Conservation (phyloP, 1,140 invertebrate species). For the Nasonia longicornis region DNA sequence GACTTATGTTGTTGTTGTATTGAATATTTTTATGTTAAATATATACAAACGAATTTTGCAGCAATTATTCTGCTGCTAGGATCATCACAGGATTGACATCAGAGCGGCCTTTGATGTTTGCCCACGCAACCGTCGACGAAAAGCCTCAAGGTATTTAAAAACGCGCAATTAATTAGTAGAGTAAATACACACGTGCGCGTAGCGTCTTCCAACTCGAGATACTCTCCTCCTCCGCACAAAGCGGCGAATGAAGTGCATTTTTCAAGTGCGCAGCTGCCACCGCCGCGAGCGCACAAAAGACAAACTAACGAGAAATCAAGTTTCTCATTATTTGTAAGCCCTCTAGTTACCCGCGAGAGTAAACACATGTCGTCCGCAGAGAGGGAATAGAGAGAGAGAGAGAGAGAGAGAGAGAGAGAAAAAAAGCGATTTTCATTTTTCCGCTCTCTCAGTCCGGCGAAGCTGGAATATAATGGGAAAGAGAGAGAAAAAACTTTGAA, state of each 20-base stretch:
- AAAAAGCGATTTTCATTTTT: neutral
- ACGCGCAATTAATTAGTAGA: slow-evolving; percentile 10
- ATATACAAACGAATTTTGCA: too few species aligned
- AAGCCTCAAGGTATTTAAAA: neutral
- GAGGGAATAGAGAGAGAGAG: neutral
- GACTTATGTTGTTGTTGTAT: too few species aligned
- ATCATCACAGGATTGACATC: too few species aligned
- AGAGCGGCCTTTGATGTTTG: too few species aligned
- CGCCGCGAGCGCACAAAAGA: neutral
- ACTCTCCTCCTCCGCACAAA: neutral
- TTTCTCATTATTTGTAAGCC: slow-evolving; percentile 6
- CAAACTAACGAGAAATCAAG: slow-evolving; percentile 8
- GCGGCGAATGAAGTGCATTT: neutral
- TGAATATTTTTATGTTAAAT: too few species aligned
- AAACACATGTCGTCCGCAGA: neutral
- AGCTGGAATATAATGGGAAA: neutral
- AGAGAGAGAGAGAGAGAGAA: too few species aligned
- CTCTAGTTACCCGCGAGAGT: neutral
- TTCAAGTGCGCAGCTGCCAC: neutral
- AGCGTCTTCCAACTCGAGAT: neutral
- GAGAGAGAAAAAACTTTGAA: too few species aligned
- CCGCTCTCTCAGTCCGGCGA: neutral
- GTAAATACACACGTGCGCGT: neutral
- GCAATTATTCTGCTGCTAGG: neutral
- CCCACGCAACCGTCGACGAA: too few species aligned